phyloP scores from a whole-genome alignment of 2,888 invertebrate species.

The Siphlonurus alternatus region DNA sequence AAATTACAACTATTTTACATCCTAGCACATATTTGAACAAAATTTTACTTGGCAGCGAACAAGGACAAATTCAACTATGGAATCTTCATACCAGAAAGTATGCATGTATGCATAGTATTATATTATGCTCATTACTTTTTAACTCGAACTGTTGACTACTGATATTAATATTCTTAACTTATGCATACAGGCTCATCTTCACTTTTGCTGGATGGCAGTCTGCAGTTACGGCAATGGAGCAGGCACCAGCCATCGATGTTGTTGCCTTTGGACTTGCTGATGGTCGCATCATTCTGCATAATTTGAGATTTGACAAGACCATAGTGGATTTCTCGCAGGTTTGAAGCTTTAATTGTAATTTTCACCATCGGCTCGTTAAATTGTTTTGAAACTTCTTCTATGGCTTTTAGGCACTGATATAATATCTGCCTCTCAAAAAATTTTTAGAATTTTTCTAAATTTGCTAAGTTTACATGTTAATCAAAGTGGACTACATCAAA shows the following conservation, averaged over 20 bases:
- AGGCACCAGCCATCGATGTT: constrained; percentile 86
- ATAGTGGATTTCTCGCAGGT: constrained; percentile 65
- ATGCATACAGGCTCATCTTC: constrained; percentile 47
- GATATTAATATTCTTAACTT: no score
- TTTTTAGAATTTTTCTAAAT: no score
- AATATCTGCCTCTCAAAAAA: no score
- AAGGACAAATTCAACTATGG: constrained; percentile 77
- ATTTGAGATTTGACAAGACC: constrained; percentile 67
- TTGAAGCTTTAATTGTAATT: background rate
- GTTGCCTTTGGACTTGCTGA: constrained; percentile 69
- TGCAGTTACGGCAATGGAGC: constrained; percentile 55
- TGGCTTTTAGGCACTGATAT: no score
- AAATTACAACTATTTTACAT: constrained; percentile 69
- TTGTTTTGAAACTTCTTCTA: no score
- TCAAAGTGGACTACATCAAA: no score
- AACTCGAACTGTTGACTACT: no score
- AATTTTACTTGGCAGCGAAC: constrained; percentile 68
- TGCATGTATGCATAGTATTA: background rate
- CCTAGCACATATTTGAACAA: constrained; percentile 93
- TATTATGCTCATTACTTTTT: background rate
- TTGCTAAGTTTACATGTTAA: no score
- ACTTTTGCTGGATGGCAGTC: constrained; percentile 58
- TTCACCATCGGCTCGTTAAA: background rate
- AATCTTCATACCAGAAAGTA: constrained; percentile 59
- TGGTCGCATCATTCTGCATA: constrained; percentile 72